phyloP scores from a whole-genome alignment of 2,113 vertebrate genomes.

The Proterorhinus semilunaris region DNA sequence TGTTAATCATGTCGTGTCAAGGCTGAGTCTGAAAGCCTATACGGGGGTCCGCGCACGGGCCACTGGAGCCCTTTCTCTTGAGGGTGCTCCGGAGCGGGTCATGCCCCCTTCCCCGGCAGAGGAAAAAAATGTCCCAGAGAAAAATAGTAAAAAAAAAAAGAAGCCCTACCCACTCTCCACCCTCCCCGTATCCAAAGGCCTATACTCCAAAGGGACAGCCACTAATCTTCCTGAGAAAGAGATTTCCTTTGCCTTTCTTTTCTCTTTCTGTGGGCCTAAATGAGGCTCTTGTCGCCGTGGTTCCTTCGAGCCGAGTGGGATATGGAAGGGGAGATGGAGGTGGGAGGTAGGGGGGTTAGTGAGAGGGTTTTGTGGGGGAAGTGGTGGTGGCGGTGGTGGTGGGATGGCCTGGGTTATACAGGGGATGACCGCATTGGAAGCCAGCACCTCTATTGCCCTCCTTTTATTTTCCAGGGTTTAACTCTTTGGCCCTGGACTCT shows the following conservation, averaged over 20 bases:
- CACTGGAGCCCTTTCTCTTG: slow-evolving; percentile 34
- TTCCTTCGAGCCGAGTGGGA: slow-evolving; percentile 55
- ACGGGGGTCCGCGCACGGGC: slow-evolving; percentile 19
- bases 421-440: slow-evolving; percentile 58
- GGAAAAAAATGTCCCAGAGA: slow-evolving; percentile 78
- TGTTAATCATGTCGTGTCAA: slow-evolving; percentile 74
- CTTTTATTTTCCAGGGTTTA: slow-evolving; percentile 24
- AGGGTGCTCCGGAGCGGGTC: slow-evolving; percentile 69
- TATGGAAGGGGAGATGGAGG: slow-evolving; percentile 18
- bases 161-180: slow-evolving; percentile 7
- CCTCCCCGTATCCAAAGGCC: slow-evolving; percentile 51
- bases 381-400: slow-evolving; percentile 4
- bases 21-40: slow-evolving; percentile 59
- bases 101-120: slow-evolving; percentile 66
- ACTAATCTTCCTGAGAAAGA: slow-evolving; percentile 83
- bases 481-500: slow-evolving; percentile 47
- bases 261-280: slow-evolving; percentile 64
- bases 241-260: slow-evolving; percentile 68
- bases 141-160: slow-evolving; percentile 28
- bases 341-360: background rate
- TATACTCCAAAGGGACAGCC: slow-evolving; percentile 71
- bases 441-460: slow-evolving; percentile 31
- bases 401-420: slow-evolving; percentile 44
- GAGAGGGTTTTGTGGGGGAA: slow-evolving; percentile 18
- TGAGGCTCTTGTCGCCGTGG: slow-evolving; percentile 71